Conservation (phyloP, 1,140 invertebrate genomes). For the Macrobrachium rosenbergii region DNA sequence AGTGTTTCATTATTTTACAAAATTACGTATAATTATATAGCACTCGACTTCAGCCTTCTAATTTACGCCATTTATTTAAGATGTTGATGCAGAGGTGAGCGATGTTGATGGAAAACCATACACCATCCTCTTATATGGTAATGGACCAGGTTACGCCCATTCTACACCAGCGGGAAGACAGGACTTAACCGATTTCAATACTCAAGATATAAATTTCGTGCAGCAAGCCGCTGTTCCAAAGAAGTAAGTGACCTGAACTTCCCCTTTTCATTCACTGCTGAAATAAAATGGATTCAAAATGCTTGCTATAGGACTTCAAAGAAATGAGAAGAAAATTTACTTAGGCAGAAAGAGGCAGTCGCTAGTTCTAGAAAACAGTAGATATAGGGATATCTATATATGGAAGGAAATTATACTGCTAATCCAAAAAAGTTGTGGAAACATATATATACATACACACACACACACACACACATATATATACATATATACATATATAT, state of each 20-base stretch:
- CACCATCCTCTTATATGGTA: slow-evolving; percentile 52
- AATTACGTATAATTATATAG: too few relatives aligned
- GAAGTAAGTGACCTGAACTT: not conserved
- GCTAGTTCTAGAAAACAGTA: not conserved
- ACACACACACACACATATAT: not conserved
- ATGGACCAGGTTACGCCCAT: slow-evolving; percentile 44
- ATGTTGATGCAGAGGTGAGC: not conserved
- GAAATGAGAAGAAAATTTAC: not conserved
- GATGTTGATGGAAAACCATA: slow-evolving; percentile 28
- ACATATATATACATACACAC: not conserved
- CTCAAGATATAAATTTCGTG: slow-evolving; percentile 14
- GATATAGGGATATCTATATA: not conserved
- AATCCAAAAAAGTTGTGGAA: too few relatives aligned
- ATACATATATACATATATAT: slow-evolving; percentile 6
- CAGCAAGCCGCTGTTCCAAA: slow-evolving; percentile 11
- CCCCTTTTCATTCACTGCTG: not conserved
- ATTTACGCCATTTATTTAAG: not conserved
- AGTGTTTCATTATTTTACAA: not conserved
- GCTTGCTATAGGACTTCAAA: not conserved
- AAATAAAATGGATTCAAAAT: not conserved
- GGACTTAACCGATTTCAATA: not conserved
- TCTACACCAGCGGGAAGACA: slow-evolving; percentile 8
- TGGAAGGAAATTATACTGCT: too few relatives aligned
- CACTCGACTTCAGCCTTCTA: not conserved
- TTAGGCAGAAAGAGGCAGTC: too few relatives aligned